Evolutionary conservation across 2,113 vertebrate species (phyloP).

Genomic region (Glaucidium brasilianum): DNA sequence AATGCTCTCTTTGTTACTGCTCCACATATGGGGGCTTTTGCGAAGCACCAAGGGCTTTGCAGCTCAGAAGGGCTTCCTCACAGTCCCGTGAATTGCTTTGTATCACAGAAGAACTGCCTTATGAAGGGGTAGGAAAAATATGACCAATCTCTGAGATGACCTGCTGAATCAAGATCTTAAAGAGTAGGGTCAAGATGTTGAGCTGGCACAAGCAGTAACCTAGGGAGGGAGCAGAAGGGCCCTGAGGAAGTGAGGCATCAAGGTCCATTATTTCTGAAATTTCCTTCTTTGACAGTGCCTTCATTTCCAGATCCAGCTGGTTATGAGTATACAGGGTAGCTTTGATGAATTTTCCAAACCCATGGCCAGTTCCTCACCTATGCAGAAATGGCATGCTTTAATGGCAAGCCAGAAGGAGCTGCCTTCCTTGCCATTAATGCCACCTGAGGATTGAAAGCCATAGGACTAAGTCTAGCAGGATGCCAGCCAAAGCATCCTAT

Average conservation of each 20-base stretch:
- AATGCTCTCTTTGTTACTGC: neutral
- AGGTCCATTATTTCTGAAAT: neutral
- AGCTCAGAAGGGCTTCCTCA: neutral
- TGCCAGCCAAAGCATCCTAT: neutral
- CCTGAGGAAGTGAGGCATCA: neutral
- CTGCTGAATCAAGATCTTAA: neutral
- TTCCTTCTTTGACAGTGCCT: neutral
- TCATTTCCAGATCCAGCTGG: neutral
- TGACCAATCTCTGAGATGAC: neutral
- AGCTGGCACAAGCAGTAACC: neutral
- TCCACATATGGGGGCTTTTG: neutral
- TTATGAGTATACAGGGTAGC: neutral
- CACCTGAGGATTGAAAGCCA: neutral
- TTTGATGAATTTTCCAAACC: neutral
- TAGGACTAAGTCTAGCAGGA: neutral
- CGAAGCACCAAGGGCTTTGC: neutral
- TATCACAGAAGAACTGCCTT: neutral
- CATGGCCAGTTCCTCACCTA: neutral
- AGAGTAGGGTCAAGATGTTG: neutral
- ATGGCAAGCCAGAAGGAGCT: neutral
- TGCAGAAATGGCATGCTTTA: neutral
- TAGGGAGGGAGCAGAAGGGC: neutral
- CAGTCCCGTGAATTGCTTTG: neutral
- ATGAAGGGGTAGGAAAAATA: neutral
- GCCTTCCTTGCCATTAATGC: neutral